These are phyloP conservation scores for Ailurus styani DNA, from an alignment of 2,113 vertebrate species.

Conservation along the genomic window DNA sequence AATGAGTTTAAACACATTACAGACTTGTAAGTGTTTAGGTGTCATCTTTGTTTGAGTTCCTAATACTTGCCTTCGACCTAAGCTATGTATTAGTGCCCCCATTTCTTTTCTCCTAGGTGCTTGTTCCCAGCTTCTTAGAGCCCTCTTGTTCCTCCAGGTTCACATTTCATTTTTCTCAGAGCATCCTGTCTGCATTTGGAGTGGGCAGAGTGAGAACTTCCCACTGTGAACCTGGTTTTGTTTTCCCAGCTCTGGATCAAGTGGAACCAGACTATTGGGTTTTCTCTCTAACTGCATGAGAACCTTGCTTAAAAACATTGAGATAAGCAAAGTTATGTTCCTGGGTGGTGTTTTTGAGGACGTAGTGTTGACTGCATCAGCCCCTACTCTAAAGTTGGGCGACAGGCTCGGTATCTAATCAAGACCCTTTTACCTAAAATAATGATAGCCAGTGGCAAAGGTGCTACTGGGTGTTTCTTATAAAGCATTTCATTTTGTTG, in stretches of 20 bases:
- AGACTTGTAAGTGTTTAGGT: not conserved
- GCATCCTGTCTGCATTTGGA: not conserved
- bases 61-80: not conserved
- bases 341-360: not conserved
- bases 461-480: not conserved
- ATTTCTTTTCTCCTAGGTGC: not conserved
- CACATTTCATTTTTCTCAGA: not conserved
- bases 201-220: not conserved
- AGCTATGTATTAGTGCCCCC: not conserved
- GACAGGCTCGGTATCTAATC: not conserved
- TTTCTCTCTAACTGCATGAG: not conserved
- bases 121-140: not conserved
- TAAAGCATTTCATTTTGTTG: not conserved
- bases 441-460: not conserved
- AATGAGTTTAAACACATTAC: not conserved
- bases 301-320: not conserved
- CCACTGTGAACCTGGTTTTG: not conserved
- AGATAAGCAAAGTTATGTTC: not conserved
- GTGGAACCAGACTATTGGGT: not conserved
- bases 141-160: not conserved
- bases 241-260: not conserved
- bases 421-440: not conserved
- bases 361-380: not conserved
- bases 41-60: not conserved
- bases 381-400: not conserved